Conservation (phyloP, 2,797 vertebrate genomes). For the Arnoldichthys spilopterus region DNA sequence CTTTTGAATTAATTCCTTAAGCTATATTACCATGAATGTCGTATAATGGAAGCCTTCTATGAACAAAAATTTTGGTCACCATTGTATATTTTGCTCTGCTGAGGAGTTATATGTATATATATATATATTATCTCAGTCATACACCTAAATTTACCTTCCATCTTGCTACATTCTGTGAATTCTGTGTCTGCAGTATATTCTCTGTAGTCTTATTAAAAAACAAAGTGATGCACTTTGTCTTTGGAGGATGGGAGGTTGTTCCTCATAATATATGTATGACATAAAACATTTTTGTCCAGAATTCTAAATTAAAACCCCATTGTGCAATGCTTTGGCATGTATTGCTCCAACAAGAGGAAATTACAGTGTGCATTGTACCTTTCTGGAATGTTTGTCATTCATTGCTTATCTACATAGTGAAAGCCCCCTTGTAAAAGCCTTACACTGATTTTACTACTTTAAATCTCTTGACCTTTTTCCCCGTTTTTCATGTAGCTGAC, state of each 20-base stretch:
- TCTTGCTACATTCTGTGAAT: background rate
- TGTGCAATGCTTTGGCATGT: background rate
- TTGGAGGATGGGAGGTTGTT: background rate
- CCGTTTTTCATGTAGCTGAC: constrained; percentile 24
- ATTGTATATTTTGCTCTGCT: no score
- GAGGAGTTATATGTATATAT: no score
- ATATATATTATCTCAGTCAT: no score
- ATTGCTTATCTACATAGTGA: constrained; percentile 10
- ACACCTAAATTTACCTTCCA: background rate
- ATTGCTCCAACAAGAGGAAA: background rate
- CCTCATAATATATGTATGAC: background rate
- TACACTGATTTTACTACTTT: constrained; percentile 23
- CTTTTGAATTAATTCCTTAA: no score
- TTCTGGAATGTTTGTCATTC: background rate
- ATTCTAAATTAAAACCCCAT: background rate
- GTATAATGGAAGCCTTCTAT: no score
- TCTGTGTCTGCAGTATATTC: background rate
- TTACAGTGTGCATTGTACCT: background rate
- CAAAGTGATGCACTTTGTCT: background rate
- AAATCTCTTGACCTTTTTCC: constrained; percentile 24
- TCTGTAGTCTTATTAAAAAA: background rate
- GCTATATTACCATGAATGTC: no score
- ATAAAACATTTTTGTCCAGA: background rate
- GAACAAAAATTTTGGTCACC: no score
- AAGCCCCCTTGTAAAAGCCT: background rate